Conservation (phyloP, 2,113 vertebrate genomes). For the Henicopernis longicauda region DNA sequence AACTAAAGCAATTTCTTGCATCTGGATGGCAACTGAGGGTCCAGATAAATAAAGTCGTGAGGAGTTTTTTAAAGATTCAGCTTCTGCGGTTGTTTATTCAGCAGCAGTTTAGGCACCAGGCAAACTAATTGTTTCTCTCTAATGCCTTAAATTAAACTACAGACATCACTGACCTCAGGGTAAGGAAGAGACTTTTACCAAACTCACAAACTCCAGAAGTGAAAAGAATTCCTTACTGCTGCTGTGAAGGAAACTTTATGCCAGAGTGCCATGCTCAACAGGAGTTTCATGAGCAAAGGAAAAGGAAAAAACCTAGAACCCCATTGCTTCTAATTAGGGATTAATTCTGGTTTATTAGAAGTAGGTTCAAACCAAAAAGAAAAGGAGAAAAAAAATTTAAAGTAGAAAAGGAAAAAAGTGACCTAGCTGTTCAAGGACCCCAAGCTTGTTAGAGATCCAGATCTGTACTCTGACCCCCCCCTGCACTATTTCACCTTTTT, state of each 20-base stretch:
- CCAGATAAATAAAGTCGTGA: constrained; percentile 39
- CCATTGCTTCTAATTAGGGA: not conserved
- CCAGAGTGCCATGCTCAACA: not conserved
- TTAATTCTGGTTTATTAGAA: constrained; percentile 9
- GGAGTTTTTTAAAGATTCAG: constrained; percentile 26
- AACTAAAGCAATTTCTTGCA: constrained; percentile 39
- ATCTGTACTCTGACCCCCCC: not conserved
- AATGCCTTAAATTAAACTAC: constrained; percentile 26
- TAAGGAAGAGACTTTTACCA: constrained; percentile 48
- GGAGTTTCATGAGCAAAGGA: not conserved
- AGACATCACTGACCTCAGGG: constrained; percentile 4
- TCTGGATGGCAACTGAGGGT: constrained; percentile 41
- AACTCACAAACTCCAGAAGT: constrained; percentile 2
- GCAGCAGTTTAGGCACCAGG: constrained; percentile 24
- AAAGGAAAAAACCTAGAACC: not conserved
- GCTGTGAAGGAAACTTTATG: not conserved
- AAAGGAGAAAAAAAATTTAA: not conserved
- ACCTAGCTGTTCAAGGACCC: not conserved
- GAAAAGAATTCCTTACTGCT: not conserved
- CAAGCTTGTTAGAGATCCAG: not conserved
- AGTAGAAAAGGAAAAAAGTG: not conserved
- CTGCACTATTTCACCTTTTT: not conserved
- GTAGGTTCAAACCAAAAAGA: not conserved
- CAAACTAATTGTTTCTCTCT: constrained; percentile 11
- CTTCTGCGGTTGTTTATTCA: not conserved